Evolutionary conservation across 2,888 invertebrate genomes (phyloP).

Genomic region (Agrilus mali): DNA sequence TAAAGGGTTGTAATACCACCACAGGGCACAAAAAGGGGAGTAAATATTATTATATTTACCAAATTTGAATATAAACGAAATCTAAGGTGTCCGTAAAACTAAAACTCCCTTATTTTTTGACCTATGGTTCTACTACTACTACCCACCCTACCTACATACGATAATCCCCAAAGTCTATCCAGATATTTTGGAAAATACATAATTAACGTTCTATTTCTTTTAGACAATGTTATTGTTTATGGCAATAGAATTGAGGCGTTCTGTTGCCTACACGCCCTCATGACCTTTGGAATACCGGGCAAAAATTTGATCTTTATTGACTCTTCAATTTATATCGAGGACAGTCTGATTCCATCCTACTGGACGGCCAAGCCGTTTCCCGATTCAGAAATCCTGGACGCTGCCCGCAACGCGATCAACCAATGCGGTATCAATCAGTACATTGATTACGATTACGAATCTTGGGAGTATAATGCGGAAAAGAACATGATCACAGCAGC

Average conservation of each 20-base stretch:
- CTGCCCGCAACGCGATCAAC: conserved; percentile 17
- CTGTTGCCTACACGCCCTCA: conserved; percentile 35
- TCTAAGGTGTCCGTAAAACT: no score
- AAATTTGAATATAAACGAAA: no score
- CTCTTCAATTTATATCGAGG: conserved; percentile 14
- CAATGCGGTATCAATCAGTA: conserved; percentile 20
- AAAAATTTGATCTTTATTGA: conserved; percentile 34
- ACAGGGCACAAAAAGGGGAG: no score
- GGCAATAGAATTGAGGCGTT: conserved; percentile 38
- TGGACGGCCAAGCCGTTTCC: conserved; percentile 1
- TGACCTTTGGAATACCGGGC: conserved; percentile 33
- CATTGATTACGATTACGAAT: conserved; percentile 21
- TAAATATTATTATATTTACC: no score
- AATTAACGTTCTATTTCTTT: conserved; percentile 2
- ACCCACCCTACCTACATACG: no score
- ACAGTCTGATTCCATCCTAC: conserved; percentile 8
- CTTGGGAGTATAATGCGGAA: conserved; percentile 21
- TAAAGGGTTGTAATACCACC: no score
- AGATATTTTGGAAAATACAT: no score
- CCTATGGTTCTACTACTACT: no score
- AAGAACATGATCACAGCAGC: conserved; percentile 16
- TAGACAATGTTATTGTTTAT: conserved; percentile 32
- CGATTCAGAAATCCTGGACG: conserved; percentile 19
- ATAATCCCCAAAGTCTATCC: no score
- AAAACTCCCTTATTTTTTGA: no score